Evolutionary conservation across 1,140 invertebrate genomes (phyloP), one percentile per base, ranked within the genome.

Genomic region (Cotesia glomerata): DNA sequence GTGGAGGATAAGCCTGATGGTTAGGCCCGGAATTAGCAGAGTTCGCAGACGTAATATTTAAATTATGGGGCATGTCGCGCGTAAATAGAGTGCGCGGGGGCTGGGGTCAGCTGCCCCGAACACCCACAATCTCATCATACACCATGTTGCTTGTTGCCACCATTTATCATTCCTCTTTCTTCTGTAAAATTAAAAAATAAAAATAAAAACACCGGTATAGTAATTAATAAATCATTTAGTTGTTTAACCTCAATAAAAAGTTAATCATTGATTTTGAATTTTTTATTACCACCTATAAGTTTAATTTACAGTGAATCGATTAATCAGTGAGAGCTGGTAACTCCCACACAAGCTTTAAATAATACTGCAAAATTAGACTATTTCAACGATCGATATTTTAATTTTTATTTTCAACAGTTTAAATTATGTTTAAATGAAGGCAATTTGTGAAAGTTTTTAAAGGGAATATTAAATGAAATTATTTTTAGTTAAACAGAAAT

Each of bases 91-190:
- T 88, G 75, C 86, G 86, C 78, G 87, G 85, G 69, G 86, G 87
- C 81, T 88, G 86, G 82, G 87, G 87, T 88, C 87, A 88, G 86
- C 87, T 88, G 79, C 83, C 86, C 83, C 84, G 81, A 71, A 86
- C 81, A 71, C 84, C 82, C 35, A 82, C 84, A 74, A 87, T 85
- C 77, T 88, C 86, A 75, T 88, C 86, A 83, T 88, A 88, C 74
- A 88, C 87, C 86, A 88, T 87, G 56, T 81, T 84, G 82, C 78
- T 83, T 77, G 80, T 83, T 62, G 81, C 83, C 70, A 85, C 80
- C 83, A 86, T 85, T 79, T 82, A 80, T 79, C 84, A 84, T 85
- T 66, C 76, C 78, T 81, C 39, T 11, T 45, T 45, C 39, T 62
- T 56, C 77, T 76, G 73, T 72, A 79, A 74, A 49, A 45, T 45